Base-by-base conservation (phyloP, 1,140 invertebrate species). In the Anastatus disparis region DNA sequence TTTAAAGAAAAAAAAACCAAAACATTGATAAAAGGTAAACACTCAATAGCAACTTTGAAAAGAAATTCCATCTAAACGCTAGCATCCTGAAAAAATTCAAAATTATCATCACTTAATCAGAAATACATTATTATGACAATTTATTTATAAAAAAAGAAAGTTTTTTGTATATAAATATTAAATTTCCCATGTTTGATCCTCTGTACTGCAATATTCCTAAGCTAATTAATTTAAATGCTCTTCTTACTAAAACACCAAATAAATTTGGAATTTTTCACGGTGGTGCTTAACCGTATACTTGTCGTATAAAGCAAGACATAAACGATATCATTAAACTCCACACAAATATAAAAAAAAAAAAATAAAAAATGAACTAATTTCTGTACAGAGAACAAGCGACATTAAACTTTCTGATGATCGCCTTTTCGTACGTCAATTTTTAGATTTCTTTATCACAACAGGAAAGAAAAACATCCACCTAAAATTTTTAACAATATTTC, bases 371-470 rank as follows among this genome's bases (percentile, higher is more conserved):
- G n/a, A n/a, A 13, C 20, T 26, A 10, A 22, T 4, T 31, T 59
- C 26, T 42, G 31, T 26, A 40, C 8, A 42, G 2, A 38, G n/a
- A 26, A 20, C 1, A 20, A 56, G 4, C n/a, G n/a, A 24, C 46
- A 9, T 50, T 64, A n/a, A n/a, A n/a, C 22, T 29, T 64, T 64
- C 31, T 24, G 17, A 53, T 20, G 6, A 38, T 31, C 22, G 38
- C 48, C 26, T 50, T 50, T 52, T 63, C n/a, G n/a, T 38, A 29
- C 20, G 29, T 63, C 48, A 53, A 42, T 65, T 65, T 12, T 35
- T 58, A n/a, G n/a, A n/a, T n/a, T n/a, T n/a, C n/a, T n/a, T n/a
- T n/a, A n/a, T n/a, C n/a, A n/a, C n/a, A n/a, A n/a, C n/a, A n/a
- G n/a, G n/a, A n/a, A n/a, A n/a, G n/a, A n/a, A n/a, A n/a, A n/a